Conservation (phyloP, 2,797 vertebrate species). For the Clarias fuscus region DNA sequence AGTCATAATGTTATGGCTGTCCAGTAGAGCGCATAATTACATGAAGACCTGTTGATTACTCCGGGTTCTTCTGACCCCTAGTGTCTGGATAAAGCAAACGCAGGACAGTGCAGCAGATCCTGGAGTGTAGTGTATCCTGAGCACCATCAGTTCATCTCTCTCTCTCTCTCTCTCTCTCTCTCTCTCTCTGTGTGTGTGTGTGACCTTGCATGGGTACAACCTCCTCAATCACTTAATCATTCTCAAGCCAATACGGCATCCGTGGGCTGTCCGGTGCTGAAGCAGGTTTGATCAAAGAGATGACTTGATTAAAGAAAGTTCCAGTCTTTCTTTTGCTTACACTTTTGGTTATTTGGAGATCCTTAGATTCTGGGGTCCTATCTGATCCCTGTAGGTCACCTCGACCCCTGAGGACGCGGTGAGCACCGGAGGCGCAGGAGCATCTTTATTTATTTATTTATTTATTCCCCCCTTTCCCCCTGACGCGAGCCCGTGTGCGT, state of each 20-base stretch:
- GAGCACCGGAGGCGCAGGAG: constrained; percentile 38
- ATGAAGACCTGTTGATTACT: constrained; percentile 22
- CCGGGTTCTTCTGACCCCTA: constrained; percentile 43
- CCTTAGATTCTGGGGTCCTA: neutral
- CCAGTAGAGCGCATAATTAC: neutral
- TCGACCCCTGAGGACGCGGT: constrained; percentile 43
- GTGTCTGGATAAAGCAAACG: constrained; percentile 24
- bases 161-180: constrained; percentile 23
- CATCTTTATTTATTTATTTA: no score
- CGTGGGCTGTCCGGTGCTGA: neutral
- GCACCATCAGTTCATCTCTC: constrained; percentile 18
- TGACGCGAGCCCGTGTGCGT: neutral
- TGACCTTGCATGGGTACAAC: constrained; percentile 29
- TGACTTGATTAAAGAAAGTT: constrained; percentile 34
- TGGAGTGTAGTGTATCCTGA: neutral
- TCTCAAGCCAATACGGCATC: neutral
- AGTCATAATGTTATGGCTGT: no score
- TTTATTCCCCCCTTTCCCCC: neutral
- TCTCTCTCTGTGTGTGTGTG: neutral
- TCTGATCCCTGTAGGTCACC: constrained; percentile 26
- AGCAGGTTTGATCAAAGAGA: neutral
- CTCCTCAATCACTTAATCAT: constrained; percentile 24
- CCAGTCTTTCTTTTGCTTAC: neutral
- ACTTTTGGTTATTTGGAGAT: neutral
- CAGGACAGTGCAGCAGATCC: constrained; percentile 39